Evolutionary conservation across 2,888 invertebrate genomes (phyloP).

Genomic region (Parnassius mnemosyne): DNA sequence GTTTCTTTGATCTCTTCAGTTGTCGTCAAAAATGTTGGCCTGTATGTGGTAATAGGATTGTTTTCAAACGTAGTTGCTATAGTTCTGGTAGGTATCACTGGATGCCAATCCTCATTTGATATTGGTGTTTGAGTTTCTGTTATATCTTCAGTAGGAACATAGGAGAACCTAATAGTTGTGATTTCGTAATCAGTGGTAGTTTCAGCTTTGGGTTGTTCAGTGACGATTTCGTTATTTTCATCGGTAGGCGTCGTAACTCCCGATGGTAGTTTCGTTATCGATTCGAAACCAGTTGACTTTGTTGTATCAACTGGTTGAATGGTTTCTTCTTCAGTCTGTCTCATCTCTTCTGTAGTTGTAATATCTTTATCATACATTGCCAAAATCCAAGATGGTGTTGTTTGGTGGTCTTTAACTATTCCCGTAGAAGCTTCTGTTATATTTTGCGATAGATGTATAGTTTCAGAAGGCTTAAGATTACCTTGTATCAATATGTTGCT

Average conservation of each 20-base stretch:
- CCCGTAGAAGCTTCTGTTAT: conserved; percentile 6
- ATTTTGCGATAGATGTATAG: conserved; percentile 39
- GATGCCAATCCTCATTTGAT: conserved; percentile 54
- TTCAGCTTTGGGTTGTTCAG: conserved; percentile 39
- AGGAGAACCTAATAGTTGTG: conserved; percentile 71
- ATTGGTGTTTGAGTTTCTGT: conserved; percentile 41
- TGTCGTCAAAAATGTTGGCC: conserved; percentile 60
- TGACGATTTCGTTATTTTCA: conserved; percentile 52
- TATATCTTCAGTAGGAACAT: conserved; percentile 57
- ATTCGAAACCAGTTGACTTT: conserved; percentile 71
- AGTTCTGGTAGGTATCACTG: conserved; percentile 56
- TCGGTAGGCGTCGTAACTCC: conserved; percentile 69
- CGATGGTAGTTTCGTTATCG: conserved; percentile 72
- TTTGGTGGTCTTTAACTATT: conserved; percentile 33
- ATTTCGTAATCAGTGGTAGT: conserved; percentile 63
- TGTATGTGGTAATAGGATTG: conserved; percentile 64
- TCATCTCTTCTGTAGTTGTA: conserved; percentile 40
- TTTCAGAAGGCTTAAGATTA: conserved; percentile 43
- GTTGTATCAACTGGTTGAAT: conserved; percentile 56
- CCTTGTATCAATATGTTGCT: conserved; percentile 59
- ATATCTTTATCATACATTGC: conserved; percentile 43
- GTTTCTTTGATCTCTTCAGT: conserved; percentile 52
- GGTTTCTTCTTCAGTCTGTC: conserved; percentile 43
- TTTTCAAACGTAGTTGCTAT: conserved; percentile 50
- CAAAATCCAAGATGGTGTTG: conserved; percentile 52